Percentiles rank a stretch among this genome's conserved stretches.
phyloP scores from a whole-genome alignment of 2,113 vertebrate species.

The Cnemophilus loriae region DNA sequence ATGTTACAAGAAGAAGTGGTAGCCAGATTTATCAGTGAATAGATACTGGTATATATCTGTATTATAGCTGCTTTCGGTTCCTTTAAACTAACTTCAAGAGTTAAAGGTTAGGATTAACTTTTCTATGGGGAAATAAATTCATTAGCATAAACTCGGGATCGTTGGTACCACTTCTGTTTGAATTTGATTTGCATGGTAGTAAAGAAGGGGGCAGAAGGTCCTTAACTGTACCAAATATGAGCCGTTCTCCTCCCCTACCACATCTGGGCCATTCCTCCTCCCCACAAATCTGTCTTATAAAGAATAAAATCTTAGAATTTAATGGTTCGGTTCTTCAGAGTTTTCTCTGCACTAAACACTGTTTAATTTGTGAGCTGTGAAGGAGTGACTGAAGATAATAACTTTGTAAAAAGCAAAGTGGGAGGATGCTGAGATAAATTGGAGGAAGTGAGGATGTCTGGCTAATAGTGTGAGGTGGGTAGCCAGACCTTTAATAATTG shows the following conservation, averaged over 20 bases:
- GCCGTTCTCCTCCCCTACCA: not conserved
- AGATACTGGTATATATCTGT: not conserved
- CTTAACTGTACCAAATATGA: not conserved
- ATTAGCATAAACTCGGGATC: not conserved
- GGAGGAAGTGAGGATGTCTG: not conserved
- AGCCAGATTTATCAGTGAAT: not conserved
- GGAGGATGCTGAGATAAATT: not conserved
- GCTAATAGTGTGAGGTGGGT: not conserved
- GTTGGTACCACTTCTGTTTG: not conserved
- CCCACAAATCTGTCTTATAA: not conserved
- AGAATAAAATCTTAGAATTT: not conserved
- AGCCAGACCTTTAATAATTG: not conserved
- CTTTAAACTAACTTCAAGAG: not conserved
- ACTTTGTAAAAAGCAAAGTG: not conserved
- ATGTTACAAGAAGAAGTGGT: not conserved
- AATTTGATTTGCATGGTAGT: not conserved
- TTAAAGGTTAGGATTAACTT: not conserved
- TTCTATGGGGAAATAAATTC: not conserved
- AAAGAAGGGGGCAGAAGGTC: not conserved
- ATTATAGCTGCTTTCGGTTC: not conserved
- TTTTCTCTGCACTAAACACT: not conserved
- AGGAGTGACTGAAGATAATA: not conserved
- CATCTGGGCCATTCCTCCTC: not conserved
- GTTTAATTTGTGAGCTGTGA: not conserved
- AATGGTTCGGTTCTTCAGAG: not conserved